Conservation (phyloP, 2,113 vertebrate species). For the Gadus chalcogrammus region DNA sequence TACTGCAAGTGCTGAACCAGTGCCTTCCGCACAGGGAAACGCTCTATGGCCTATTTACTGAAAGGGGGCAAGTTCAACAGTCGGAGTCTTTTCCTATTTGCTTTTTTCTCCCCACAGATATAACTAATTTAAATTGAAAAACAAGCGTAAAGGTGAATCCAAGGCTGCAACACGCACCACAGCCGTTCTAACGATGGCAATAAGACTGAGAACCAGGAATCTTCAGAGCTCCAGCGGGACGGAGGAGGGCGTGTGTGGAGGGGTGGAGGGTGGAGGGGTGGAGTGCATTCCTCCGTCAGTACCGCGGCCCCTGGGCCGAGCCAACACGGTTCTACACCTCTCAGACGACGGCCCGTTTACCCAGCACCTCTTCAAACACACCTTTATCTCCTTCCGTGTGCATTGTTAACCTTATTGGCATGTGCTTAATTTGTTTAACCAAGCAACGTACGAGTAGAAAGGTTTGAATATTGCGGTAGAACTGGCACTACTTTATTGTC, state of each 20-base stretch:
- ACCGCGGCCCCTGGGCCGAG: constrained; percentile 44
- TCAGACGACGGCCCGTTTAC: neutral
- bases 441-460: no score
- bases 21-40: neutral
- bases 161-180: neutral
- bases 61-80: no score
- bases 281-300: constrained; percentile 59
- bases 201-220: constrained; percentile 40
- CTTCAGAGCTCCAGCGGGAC: constrained; percentile 47
- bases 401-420: no score
- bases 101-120: no score
- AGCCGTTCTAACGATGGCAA: constrained; percentile 1
- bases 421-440: no score
- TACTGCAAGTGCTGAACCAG: no score
- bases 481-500: no score
- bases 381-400: no score
- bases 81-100: no score
- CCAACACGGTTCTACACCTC: constrained; percentile 3
- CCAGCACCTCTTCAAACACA: no score
- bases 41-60: neutral
- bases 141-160: no score
- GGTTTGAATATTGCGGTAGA: neutral
- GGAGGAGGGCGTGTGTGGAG: constrained; percentile 35
- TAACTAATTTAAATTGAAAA: no score
- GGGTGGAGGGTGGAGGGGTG: constrained; percentile 43